Conservation (phyloP, 2,888 invertebrate species). For the Halocaridina rubra region DNA sequence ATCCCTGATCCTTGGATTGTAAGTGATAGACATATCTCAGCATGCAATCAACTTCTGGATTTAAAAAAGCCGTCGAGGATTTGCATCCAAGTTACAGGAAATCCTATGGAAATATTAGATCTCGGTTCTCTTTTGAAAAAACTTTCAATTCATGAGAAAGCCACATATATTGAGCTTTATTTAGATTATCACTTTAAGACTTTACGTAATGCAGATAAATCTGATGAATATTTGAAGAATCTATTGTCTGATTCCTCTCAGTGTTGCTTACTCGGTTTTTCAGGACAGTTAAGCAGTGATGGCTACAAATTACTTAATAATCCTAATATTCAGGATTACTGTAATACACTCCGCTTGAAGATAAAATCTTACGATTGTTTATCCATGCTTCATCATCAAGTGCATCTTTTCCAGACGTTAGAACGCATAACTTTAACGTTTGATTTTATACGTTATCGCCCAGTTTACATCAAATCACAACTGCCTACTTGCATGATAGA, state of each 20-base stretch:
- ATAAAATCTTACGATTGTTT: neutral
- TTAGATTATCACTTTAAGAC: neutral
- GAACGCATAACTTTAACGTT: neutral
- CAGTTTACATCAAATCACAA: neutral
- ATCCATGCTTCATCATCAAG: neutral
- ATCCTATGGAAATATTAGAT: neutral
- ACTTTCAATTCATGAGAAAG: neutral
- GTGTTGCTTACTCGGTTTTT: neutral
- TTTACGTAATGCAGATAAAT: neutral
- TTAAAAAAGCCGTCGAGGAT: neutral
- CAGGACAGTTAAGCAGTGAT: conserved; percentile 1
- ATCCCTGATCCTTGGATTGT: conserved; percentile 5
- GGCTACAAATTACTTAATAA: neutral
- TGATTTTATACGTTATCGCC: neutral
- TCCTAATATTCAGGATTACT: neutral
- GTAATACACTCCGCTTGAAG: neutral
- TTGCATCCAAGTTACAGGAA: neutral
- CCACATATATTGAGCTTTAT: neutral
- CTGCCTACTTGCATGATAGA: neutral
- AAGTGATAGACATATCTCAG: neutral
- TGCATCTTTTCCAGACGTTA: neutral
- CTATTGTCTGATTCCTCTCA: neutral
- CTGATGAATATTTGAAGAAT: neutral
- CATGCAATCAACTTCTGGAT: neutral
- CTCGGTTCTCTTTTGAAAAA: neutral